phyloP scores from a whole-genome alignment of 1,140 invertebrate genomes.

The Saccostrea glomerata region DNA sequence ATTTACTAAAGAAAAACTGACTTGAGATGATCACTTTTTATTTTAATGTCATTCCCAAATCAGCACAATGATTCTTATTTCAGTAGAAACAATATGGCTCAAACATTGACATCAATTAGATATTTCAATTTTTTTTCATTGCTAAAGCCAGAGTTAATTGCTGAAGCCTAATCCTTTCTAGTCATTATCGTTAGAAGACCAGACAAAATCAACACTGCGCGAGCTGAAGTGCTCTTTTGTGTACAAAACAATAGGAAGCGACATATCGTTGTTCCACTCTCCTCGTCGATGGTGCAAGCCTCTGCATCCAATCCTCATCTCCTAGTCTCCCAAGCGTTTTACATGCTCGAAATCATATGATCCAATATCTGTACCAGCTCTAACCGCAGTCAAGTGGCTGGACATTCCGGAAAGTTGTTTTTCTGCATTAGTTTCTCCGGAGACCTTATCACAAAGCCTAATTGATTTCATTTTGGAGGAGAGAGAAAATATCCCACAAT shows the following conservation, averaged over 20 bases:
- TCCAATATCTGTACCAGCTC: conserved; percentile 2
- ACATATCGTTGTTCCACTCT: conserved; percentile 4
- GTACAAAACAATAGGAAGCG: conserved; percentile 26
- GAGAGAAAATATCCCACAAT: conserved; percentile 23
- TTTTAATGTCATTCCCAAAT: neutral
- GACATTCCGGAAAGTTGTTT: conserved; percentile 37
- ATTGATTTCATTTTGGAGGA: conserved; percentile 29
- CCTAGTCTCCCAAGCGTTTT: conserved; percentile 9
- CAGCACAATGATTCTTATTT: neutral
- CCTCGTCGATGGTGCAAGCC: neutral
- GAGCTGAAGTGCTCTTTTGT: conserved; percentile 17
- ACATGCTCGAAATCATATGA: conserved; percentile 19
- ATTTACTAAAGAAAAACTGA: neutral
- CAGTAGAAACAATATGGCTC: neutral
- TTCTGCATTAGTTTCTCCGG: conserved; percentile 26
- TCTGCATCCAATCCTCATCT: conserved; percentile 2
- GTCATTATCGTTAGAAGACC: conserved; percentile 5
- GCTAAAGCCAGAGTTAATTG: conserved; percentile 18
- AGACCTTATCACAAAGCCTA: conserved; percentile 1
- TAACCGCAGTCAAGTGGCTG: conserved; percentile 18
- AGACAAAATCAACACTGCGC: conserved; percentile 12
- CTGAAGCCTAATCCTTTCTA: conserved; percentile 8
- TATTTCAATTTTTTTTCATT: conserved; percentile 6
- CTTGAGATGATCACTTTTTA: neutral
- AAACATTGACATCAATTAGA: conserved; percentile 29